Conservation (phyloP, 2,888 invertebrate species). For the Phengaris arion region DNA sequence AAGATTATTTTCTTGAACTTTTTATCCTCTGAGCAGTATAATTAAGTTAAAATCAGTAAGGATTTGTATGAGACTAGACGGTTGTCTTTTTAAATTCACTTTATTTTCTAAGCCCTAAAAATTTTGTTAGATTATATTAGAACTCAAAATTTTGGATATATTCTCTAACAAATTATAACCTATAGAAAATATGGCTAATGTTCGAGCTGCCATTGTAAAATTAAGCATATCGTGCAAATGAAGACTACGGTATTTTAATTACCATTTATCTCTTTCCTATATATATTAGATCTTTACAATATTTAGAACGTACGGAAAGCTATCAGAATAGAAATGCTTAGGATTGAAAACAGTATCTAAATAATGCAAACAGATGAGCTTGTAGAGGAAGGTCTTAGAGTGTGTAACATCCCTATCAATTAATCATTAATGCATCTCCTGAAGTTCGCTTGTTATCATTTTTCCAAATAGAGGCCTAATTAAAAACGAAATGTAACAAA, state of each 20-base stretch:
- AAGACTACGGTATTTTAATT: conserved; percentile 75
- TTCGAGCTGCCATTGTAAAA: conserved; percentile 71
- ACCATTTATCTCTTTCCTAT: conserved; percentile 75
- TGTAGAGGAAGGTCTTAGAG: conserved; percentile 65
- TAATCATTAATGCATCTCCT: conserved; percentile 23
- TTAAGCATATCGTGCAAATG: conserved; percentile 78
- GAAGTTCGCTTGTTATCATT: conserved; percentile 10
- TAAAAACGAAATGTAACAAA: conserved; percentile 26
- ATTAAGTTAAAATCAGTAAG: not conserved
- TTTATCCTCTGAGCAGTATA: not conserved
- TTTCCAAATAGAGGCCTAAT: conserved; percentile 38
- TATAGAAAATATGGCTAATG: conserved; percentile 49
- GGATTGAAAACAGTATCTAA: conserved; percentile 44
- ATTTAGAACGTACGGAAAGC: conserved; percentile 60
- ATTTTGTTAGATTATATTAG: conserved; percentile 24
- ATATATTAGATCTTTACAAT: conserved; percentile 75
- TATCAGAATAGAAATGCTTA: conserved; percentile 44
- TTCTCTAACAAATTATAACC: conserved; percentile 24
- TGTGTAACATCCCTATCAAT: conserved; percentile 33
- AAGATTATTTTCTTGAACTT: not conserved
- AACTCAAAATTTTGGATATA: conserved; percentile 13
- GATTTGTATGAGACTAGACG: not conserved
- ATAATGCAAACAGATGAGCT: conserved; percentile 58
- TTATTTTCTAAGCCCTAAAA: not conserved
- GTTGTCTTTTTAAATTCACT: conserved; percentile 4